A percentile compares a stretch with the other conserved stretches of the same genome.
phyloP scores from a whole-genome alignment of 2,888 invertebrate genomes.

The Phortica magna region DNA sequence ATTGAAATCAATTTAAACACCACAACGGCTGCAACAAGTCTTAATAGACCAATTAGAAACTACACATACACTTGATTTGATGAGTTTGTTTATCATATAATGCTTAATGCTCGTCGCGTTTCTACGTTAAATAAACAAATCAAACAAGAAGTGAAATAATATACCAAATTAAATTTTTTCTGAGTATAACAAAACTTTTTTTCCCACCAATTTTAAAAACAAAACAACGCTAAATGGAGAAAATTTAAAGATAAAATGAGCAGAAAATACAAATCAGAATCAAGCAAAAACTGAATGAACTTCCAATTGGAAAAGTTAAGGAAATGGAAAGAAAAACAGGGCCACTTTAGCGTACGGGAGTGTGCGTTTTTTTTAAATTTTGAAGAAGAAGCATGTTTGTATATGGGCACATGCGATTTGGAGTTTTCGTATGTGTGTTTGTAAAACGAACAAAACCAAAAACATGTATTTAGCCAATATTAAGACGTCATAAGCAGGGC shows the following conservation, averaged over 20 bases:
- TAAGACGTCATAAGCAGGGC: conserved; percentile 29
- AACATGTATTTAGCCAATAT: neutral
- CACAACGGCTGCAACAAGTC: conserved; percentile 36
- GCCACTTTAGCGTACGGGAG: neutral
- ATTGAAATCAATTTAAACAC: conserved; percentile 67
- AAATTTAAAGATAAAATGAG: neutral
- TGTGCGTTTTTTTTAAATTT: neutral
- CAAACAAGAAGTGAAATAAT: neutral
- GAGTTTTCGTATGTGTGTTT: neutral
- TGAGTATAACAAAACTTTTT: too few species aligned
- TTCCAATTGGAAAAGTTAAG: conserved; percentile 52
- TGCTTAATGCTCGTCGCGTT: too few species aligned
- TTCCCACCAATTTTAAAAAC: neutral
- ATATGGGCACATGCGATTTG: neutral
- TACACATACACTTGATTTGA: conserved; percentile 35
- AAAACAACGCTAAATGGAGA: neutral
- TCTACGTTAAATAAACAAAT: conserved; percentile 27
- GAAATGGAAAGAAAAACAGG: conserved; percentile 51
- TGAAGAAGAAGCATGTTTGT: neutral
- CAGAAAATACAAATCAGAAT: conserved; percentile 26
- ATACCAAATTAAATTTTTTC: neutral
- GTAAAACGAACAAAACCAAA: neutral
- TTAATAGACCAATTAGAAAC: conserved; percentile 39
- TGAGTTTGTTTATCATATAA: too few species aligned
- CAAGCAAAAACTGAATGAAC: conserved; percentile 66